Evolutionary conservation across 2,113 vertebrate species (phyloP).

Genomic region (Glareola pratincola): DNA sequence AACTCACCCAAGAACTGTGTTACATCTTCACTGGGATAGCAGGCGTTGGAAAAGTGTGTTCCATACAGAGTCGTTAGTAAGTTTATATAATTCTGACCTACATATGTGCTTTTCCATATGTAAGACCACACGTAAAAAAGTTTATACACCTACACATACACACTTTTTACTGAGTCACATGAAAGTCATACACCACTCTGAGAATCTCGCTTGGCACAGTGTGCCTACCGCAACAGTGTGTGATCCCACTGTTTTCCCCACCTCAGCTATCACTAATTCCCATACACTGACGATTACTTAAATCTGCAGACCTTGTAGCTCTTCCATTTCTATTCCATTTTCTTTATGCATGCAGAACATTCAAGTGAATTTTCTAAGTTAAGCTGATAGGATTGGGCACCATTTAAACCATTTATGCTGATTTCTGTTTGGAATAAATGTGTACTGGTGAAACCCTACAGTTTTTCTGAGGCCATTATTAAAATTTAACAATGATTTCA

Average conservation of each 20-base stretch:
- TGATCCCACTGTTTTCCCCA: not conserved
- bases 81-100: not conserved
- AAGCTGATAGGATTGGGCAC: not conserved
- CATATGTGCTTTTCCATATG: not conserved
- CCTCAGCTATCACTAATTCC: not conserved
- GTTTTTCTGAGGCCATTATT: constrained; percentile 22
- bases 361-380: not conserved
- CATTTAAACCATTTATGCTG: not conserved
- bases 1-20: not conserved
- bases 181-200: not conserved
- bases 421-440: not conserved
- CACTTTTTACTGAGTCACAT: not conserved
- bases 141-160: not conserved
- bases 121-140: not conserved
- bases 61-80: not conserved
- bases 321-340: not conserved
- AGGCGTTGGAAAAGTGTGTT: not conserved
- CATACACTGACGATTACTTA: not conserved
- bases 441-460: not conserved
- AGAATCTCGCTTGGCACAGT: not conserved
- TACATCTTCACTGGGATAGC: not conserved
- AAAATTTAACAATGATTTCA: constrained; percentile 49
- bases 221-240: not conserved
- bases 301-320: not conserved
- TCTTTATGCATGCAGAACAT: not conserved